Evolutionary conservation across 1,140 invertebrate species (phyloP).

Genomic region (Diabrotica undecimpunctata): DNA sequence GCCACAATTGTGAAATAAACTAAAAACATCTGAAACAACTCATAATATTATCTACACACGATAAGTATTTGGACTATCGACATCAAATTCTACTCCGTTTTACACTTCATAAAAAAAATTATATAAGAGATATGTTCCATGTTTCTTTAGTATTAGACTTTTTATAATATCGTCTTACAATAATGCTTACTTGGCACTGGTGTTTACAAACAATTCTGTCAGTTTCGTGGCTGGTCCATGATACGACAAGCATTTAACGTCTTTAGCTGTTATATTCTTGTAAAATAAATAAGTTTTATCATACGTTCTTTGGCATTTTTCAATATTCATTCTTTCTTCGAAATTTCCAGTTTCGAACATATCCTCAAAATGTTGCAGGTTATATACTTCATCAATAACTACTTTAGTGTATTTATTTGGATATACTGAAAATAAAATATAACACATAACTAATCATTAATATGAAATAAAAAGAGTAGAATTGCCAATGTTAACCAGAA

Average conservation of each 20-base stretch:
- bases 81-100: too few relatives aligned
- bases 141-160: too few relatives aligned
- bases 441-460: slow-evolving; percentile 6
- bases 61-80: too few relatives aligned
- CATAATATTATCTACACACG: too few relatives aligned
- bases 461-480: background rate
- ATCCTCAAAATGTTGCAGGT: slow-evolving; percentile 82
- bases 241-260: slow-evolving; percentile 75
- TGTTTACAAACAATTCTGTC: slow-evolving; percentile 52
- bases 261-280: slow-evolving; percentile 60
- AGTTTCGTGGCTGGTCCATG: slow-evolving; percentile 75
- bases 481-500: too few relatives aligned
- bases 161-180: too few relatives aligned
- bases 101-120: too few relatives aligned
- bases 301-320: slow-evolving; percentile 50
- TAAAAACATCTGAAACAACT: too few relatives aligned
- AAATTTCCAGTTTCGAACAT: slow-evolving; percentile 80
- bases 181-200: slow-evolving; percentile 41
- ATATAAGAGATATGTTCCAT: too few relatives aligned
- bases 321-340: slow-evolving; percentile 74
- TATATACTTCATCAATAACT: slow-evolving; percentile 70
- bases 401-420: slow-evolving; percentile 42
- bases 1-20: too few relatives aligned
- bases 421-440: slow-evolving; percentile 26
- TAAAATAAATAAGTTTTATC: slow-evolving; percentile 51